Evolutionary conservation across 2,113 vertebrate genomes (phyloP), one percentile per base, ranked within the genome.

Genomic region (Eidolon helvum): DNA sequence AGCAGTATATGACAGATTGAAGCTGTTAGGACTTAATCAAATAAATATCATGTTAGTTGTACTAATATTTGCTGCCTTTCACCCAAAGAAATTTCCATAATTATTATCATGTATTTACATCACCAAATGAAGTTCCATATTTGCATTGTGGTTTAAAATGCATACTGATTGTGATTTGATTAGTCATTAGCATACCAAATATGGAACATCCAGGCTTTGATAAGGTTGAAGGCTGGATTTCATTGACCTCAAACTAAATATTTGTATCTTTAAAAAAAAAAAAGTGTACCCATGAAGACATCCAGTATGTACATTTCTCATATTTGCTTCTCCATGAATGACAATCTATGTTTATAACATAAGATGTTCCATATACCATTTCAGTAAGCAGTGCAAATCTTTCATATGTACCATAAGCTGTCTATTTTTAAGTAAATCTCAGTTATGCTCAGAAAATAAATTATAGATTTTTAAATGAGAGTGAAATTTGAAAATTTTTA

Each of bases 91-190:
- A 97, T 97, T 94, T 97, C 65, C 80, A 71, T 97, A 97, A 96
- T 97, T 97, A 93, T 89, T 83, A 66, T 91, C 66, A 35, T 8
- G 30, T 91, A 97, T 96, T 98, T 97, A 96, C 40, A 95, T 95
- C 83, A 75, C 74, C 85, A 95, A 94, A 82, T 94, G 97, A 92
- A 93, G 78, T 72, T 95, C 80, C 14, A 5, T 89, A 95, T 97
- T 97, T 97, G 90, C 95, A 95, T 89, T 94, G 68, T 94, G 74
- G 30, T 86, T 97, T 97, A 88, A 97, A 97, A 97, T 91, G 72
- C 94, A 89, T 83, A 93, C 77, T 97, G 97, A 97, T 97, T 97
- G 92, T 96, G 95, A 95, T 95, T 96, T 97, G 93, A 98, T 97
- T 96, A 96, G 50, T 93, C 45, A 97, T 98, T 97, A 97, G 72